Base-by-base conservation (phyloP, 2,888 invertebrate species). In the Chorisops tibialis region DNA sequence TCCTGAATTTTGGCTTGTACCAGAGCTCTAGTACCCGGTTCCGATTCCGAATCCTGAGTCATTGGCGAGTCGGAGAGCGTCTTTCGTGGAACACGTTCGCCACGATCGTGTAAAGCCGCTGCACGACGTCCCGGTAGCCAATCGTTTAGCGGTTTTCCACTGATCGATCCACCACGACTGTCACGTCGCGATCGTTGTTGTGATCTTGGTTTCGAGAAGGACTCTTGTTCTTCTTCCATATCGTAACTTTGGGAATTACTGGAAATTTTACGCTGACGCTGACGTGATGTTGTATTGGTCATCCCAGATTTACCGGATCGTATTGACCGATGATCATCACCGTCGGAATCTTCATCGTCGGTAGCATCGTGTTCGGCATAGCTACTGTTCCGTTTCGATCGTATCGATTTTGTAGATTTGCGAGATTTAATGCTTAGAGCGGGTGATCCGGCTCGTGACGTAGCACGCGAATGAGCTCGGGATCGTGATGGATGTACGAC, bases 381-480 rank as follows among this genome's bases (percentile, higher is more conserved):
- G 59, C 78, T 79, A n/a, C n/a, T n/a, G 61, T 71, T 78, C 50
- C 78, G 75, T 60, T 78, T 75, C 24, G 81, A 80, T 68, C 83
- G 80, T 30, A 82, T 80, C 63, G 84, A 80, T 30, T 81, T 79
- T 71, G 86, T 80, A 0, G 90, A 89, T 67, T 88, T 84, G 35
- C 88, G 82, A 3, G 88, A 87, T 67, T 87, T 84, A 54, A 84
- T 71, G 70, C 89, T 89, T 63, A 85, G 81, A 0, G 89, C 85
- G 0, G 87, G 87, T 0, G 87, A 87, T 0, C 83, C 82, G 2
- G 87, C 83, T 6, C 88, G 83, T 5, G 87, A 86, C 4, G 83
- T 83, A 0, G 82, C 78, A 21, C 87, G 81, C 0, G 87, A 86
- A 1, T 81, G 77, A 1, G 81, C 79, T 19, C 85, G 81, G 70